A percentile compares a stretch with the other conserved stretches of the same genome.
phyloP scores from a whole-genome alignment of 2,113 vertebrate genomes.

The Oceanites oceanicus region DNA sequence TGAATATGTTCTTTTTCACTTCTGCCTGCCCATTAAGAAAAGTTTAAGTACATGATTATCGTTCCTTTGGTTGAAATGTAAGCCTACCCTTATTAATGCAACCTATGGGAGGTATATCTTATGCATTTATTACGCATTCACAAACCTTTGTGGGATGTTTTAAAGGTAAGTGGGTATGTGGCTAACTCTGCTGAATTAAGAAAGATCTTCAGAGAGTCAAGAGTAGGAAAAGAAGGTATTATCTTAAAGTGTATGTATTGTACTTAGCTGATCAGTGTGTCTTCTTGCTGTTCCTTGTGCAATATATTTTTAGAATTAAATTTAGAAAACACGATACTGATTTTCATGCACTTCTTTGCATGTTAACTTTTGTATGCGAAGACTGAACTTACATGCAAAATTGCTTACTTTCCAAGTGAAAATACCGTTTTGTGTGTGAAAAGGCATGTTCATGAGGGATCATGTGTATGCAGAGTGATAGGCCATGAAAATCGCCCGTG shows the following conservation, averaged over 20 bases:
- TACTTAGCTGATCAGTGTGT: background rate
- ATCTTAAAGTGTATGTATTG: background rate
- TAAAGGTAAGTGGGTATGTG: background rate
- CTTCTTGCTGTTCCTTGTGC: background rate
- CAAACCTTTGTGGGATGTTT: background rate
- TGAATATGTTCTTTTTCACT: background rate
- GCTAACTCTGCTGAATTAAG: background rate
- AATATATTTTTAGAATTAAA: background rate
- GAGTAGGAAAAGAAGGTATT: background rate
- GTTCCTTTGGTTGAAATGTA: background rate
- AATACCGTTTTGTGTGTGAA: background rate
- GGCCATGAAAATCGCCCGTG: background rate
- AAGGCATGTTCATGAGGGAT: background rate
- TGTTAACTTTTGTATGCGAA: background rate
- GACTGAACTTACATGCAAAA: background rate
- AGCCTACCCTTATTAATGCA: background rate
- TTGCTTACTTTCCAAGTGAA: background rate
- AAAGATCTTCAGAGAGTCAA: background rate
- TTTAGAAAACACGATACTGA: background rate
- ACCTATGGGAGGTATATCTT: background rate
- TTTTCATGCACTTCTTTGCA: background rate
- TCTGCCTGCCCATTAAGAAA: background rate
- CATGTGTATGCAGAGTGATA: background rate
- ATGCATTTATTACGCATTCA: background rate
- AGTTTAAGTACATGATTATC: background rate